A percentile compares a stretch with the other conserved stretches of the same genome.
Evolutionary conservation across 2,797 vertebrate genomes (phyloP).

Genomic region (Synanceia verrucosa): DNA sequence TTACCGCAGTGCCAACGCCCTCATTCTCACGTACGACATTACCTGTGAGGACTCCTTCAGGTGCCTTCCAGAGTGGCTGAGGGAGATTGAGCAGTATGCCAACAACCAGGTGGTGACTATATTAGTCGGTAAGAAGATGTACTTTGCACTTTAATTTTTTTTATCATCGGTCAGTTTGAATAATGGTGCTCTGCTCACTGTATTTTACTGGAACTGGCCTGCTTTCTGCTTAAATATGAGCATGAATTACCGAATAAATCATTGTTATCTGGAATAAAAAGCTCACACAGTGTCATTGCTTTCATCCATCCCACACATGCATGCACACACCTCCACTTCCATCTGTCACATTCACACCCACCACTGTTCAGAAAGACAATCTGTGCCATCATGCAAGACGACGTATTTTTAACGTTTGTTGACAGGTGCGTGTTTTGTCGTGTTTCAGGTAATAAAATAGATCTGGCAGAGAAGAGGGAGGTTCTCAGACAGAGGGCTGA

Average conservation of each 20-base stretch:
- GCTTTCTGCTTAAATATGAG: background rate
- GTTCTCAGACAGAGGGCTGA: conserved; percentile 94
- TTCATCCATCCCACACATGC: conserved; percentile 29
- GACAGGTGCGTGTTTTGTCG: background rate
- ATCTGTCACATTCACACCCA: conserved; percentile 37
- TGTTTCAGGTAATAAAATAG: conserved; percentile 95
- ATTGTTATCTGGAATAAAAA: conserved; percentile 1
- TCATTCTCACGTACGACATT: conserved; percentile 98
- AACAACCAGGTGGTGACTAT: conserved; percentile 99
- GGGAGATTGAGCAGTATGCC: conserved; percentile 98
- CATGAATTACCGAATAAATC: background rate
- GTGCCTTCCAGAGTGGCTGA: conserved; percentile 98
- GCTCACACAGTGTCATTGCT: background rate
- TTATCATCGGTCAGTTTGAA: background rate
- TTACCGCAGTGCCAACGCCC: conserved; percentile 97
- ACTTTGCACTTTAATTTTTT: background rate
- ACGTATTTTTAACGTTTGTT: background rate
- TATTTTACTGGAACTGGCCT: background rate
- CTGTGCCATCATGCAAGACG: background rate
- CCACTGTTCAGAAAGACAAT: background rate
- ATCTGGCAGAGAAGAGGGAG: conserved; percentile 95
- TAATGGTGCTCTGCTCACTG: background rate
- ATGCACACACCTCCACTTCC: conserved; percentile 26
- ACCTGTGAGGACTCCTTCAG: conserved; percentile 99
- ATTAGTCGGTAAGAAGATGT: conserved; percentile 91